Percentiles rank a stretch among this genome's conserved stretches.
phyloP scores from a whole-genome alignment of 2,888 invertebrate genomes.

The Dusona sp. region DNA sequence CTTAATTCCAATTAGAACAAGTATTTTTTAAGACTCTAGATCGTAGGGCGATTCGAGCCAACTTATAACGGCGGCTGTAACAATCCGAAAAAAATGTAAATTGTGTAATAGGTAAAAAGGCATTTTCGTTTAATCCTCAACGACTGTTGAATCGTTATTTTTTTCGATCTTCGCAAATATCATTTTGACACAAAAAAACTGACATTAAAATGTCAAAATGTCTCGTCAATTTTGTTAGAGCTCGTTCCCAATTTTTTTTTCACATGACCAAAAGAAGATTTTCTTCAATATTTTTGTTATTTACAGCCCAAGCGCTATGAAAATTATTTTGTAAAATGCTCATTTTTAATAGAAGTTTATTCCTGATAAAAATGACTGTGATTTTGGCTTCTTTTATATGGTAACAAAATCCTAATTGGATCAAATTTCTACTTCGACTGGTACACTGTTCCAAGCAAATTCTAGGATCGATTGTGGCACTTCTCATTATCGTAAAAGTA shows the following conservation, averaged over 20 bases:
- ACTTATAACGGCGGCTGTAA: conserved; percentile 36
- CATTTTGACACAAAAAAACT: background rate
- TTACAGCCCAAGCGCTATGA: background rate
- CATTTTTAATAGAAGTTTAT: background rate
- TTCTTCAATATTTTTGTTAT: background rate
- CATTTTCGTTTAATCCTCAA: background rate
- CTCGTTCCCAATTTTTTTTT: conserved; percentile 5
- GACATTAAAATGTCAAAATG: background rate
- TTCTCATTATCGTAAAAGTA: background rate
- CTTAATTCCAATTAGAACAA: conserved; percentile 27
- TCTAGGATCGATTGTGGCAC: background rate
- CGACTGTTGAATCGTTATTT: background rate
- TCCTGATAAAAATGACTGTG: background rate
- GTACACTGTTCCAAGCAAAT: background rate
- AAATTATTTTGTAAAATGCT: background rate
- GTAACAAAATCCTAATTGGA: background rate
- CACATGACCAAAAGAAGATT: background rate
- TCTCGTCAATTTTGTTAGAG: background rate
- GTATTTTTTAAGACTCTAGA: conserved; percentile 39
- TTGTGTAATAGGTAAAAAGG: conserved; percentile 23
- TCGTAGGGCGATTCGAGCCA: conserved; percentile 6
- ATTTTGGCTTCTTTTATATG: background rate
- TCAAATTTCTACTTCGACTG: background rate
- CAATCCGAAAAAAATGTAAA: conserved; percentile 39
- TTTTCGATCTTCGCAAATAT: background rate